A percentile compares a stretch with the other conserved stretches of the same genome.
These are phyloP conservation scores for Apocrypta bakeri DNA, from an alignment of 1,140 invertebrate species.

Conservation along the genomic window DNA sequence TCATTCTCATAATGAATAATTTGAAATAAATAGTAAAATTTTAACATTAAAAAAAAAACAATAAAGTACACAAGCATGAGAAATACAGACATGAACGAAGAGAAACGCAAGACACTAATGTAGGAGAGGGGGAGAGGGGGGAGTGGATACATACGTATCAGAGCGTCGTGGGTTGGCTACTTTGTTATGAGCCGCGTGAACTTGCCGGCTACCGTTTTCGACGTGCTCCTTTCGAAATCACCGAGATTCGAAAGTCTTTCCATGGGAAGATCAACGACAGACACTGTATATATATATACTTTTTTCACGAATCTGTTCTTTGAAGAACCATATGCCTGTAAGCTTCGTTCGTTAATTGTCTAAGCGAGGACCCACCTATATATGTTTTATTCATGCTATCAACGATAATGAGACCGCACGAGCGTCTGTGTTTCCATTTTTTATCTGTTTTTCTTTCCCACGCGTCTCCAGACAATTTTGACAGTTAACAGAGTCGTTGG, in stretches of 20 bases:
- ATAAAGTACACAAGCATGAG: too few species aligned
- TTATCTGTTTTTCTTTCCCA: slow-evolving; percentile 26
- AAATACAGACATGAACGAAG: background rate
- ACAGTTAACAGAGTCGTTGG: too few species aligned
- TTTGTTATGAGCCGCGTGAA: slow-evolving; percentile 45
- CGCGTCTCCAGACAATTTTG: background rate
- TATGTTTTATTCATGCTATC: slow-evolving; percentile 48
- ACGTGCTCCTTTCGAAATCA: slow-evolving; percentile 38
- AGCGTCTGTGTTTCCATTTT: slow-evolving; percentile 25
- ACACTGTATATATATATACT: background rate
- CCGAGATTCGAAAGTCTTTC: slow-evolving; percentile 35
- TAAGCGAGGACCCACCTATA: background rate
- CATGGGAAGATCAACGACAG: slow-evolving; percentile 10
- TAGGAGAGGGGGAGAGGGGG: background rate
- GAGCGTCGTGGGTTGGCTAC: slow-evolving; percentile 13
- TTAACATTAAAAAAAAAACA: too few species aligned
- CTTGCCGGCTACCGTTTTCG: slow-evolving; percentile 42
- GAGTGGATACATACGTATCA: background rate
- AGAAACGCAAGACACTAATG: too few species aligned
- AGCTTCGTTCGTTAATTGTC: slow-evolving; percentile 40
- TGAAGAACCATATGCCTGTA: slow-evolving; percentile 23
- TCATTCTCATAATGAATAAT: too few species aligned
- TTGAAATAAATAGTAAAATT: too few species aligned
- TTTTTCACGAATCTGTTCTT: background rate
- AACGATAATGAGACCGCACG: slow-evolving; percentile 27